Conservation (phyloP, 2,888 invertebrate genomes). For the Perizoma flavofasciatum region DNA sequence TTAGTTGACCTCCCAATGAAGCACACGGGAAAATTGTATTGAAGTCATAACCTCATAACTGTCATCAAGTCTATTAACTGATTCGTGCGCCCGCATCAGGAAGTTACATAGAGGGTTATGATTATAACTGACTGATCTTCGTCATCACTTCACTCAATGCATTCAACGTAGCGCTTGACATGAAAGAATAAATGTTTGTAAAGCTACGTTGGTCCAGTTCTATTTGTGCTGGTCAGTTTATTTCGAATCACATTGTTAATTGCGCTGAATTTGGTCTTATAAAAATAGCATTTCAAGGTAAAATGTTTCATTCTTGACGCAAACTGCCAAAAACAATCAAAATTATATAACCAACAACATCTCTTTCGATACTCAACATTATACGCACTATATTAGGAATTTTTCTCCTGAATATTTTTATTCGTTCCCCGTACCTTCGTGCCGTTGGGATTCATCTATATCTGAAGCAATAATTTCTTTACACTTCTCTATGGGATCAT, state of each 20-base stretch:
- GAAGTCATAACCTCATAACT: slow-evolving; percentile 70
- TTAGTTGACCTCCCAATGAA: slow-evolving; percentile 75
- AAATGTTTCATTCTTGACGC: not conserved
- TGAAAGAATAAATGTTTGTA: slow-evolving; percentile 31
- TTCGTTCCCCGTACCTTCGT: slow-evolving; percentile 28
- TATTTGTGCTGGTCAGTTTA: slow-evolving; percentile 50
- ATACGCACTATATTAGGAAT: no score
- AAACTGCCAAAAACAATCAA: not conserved
- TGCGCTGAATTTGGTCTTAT: not conserved
- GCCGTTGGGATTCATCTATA: slow-evolving; percentile 54
- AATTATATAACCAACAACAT: not conserved
- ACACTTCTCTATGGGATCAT: slow-evolving; percentile 55
- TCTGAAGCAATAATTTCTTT: slow-evolving; percentile 55
- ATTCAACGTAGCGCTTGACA: slow-evolving; percentile 37
- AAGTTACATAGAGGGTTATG: slow-evolving; percentile 74
- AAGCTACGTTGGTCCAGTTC: slow-evolving; percentile 49
- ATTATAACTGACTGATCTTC: slow-evolving; percentile 51
- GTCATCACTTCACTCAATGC: slow-evolving; percentile 48
- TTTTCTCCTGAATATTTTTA: slow-evolving; percentile 32
- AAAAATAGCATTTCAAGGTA: slow-evolving; percentile 11
- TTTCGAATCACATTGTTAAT: slow-evolving; percentile 39
- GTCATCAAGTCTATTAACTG: slow-evolving; percentile 74
- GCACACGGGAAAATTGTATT: slow-evolving; percentile 75
- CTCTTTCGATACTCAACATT: not conserved
- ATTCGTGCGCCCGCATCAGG: slow-evolving; percentile 78